phyloP scores from a whole-genome alignment of 2,113 vertebrate species.

The Crocuta crocuta region DNA sequence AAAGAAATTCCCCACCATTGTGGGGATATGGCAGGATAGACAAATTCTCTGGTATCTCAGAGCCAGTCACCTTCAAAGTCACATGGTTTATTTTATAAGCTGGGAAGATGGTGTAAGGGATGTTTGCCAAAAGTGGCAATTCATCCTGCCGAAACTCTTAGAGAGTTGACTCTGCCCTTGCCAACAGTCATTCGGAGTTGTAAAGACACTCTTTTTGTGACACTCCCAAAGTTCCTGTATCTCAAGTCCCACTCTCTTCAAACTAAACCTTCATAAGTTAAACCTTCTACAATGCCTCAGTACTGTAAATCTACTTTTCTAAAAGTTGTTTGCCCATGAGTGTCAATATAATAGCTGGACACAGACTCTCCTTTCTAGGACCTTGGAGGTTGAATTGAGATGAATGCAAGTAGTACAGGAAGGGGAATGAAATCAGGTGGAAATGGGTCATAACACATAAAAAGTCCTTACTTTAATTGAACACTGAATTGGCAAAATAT shows the following conservation, averaged over 20 bases:
- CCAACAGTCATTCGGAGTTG: background rate
- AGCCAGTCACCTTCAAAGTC: background rate
- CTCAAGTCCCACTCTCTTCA: background rate
- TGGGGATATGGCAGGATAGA: background rate
- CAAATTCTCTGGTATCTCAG: background rate
- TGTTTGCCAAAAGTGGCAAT: background rate
- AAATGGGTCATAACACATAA: background rate
- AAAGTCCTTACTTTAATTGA: background rate
- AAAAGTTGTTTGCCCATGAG: background rate
- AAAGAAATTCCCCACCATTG: background rate
- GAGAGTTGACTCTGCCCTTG: background rate
- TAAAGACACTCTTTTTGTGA: background rate
- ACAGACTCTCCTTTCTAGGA: background rate
- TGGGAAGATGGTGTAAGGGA: background rate
- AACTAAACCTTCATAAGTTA: background rate
- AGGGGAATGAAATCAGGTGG: background rate
- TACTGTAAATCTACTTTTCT: background rate
- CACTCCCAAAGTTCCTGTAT: background rate
- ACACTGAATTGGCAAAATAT: background rate
- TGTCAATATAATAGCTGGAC: background rate
- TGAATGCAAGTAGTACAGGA: background rate
- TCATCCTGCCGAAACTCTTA: background rate
- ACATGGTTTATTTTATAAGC: conserved; percentile 31
- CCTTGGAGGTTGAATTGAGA: background rate
- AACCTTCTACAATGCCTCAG: background rate